A percentile compares a stretch with the other conserved stretches of the same genome.
phyloP scores from a whole-genome alignment of 2,797 vertebrate species.

The Simalia tracyae region DNA sequence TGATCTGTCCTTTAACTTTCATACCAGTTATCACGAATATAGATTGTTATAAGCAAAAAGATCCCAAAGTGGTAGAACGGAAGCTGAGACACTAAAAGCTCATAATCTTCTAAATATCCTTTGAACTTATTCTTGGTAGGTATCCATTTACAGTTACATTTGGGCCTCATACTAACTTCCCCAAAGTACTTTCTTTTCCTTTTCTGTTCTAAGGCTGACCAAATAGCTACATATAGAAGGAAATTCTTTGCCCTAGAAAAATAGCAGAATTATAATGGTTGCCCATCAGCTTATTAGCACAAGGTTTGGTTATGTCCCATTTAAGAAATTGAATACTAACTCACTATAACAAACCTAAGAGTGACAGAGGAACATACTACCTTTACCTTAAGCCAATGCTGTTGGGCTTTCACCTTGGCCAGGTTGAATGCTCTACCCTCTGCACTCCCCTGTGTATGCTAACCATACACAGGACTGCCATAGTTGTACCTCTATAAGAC shows the following conservation, averaged over 20 bases:
- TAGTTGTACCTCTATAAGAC: background rate
- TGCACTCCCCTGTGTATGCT: background rate
- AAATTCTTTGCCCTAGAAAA: conserved; percentile 1
- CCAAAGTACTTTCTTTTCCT: background rate
- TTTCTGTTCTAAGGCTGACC: background rate
- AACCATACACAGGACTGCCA: background rate
- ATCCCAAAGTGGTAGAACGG: background rate
- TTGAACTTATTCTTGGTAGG: background rate
- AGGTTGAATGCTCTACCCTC: no score
- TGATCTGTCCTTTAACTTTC: background rate
- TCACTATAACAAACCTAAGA: background rate
- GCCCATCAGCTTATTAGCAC: background rate
- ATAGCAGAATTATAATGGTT: background rate
- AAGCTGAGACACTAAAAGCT: background rate
- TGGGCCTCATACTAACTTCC: no score
- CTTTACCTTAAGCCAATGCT: conserved; percentile 1
- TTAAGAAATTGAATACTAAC: conserved; percentile 17
- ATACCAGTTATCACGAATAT: background rate
- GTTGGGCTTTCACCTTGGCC: no score
- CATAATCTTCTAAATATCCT: background rate
- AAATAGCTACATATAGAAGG: background rate
- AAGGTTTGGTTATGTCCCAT: background rate
- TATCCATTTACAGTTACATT: background rate
- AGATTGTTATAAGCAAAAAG: background rate
- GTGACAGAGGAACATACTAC: background rate